These are phyloP conservation scores for Conus betulinus DNA, from an alignment of 1,140 invertebrate genomes.

Conservation along the genomic window DNA sequence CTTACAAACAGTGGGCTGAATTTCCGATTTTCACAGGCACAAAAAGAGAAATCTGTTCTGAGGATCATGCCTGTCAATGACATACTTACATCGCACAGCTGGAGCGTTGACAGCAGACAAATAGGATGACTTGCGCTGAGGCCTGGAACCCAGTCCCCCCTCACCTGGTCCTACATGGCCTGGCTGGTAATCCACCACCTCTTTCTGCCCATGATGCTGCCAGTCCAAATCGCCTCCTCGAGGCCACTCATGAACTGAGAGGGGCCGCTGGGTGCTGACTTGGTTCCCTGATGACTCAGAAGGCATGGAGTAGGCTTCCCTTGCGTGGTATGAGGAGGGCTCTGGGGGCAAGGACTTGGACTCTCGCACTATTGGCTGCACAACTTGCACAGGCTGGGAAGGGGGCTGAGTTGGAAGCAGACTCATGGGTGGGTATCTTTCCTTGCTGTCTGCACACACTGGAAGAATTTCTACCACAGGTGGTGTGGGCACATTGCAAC, in stretches of 20 bases:
- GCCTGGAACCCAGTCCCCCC: slow-evolving; percentile 26
- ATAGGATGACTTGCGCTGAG: slow-evolving; percentile 65
- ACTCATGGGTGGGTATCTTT: slow-evolving; percentile 25
- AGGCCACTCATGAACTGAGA: slow-evolving; percentile 19
- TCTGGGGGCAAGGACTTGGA: slow-evolving; percentile 1
- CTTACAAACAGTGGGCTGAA: no score
- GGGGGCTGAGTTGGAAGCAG: slow-evolving; percentile 21
- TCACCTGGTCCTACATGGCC: slow-evolving; percentile 16
- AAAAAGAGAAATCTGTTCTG: background rate
- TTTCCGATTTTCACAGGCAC: background rate
- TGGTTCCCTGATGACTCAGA: background rate
- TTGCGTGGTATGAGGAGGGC: background rate
- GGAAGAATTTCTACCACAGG: slow-evolving; percentile 60
- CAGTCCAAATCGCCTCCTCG: slow-evolving; percentile 39
- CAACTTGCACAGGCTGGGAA: slow-evolving; percentile 24
- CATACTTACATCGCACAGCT: slow-evolving; percentile 49
- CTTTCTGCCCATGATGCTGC: slow-evolving; percentile 27
- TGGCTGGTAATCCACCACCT: slow-evolving; percentile 37
- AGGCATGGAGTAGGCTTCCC: background rate
- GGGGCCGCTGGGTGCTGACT: slow-evolving; percentile 18
- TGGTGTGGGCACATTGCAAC: slow-evolving; percentile 46
- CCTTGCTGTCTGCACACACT: slow-evolving; percentile 40
- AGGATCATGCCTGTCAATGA: no score
- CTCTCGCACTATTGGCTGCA: slow-evolving; percentile 28
- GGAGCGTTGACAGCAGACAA: slow-evolving; percentile 64